A percentile compares a stretch with the other conserved stretches of the same genome.
These are phyloP conservation scores for Octomys mimax DNA, from an alignment of 2,797 vertebrate species.

Conservation along the genomic window DNA sequence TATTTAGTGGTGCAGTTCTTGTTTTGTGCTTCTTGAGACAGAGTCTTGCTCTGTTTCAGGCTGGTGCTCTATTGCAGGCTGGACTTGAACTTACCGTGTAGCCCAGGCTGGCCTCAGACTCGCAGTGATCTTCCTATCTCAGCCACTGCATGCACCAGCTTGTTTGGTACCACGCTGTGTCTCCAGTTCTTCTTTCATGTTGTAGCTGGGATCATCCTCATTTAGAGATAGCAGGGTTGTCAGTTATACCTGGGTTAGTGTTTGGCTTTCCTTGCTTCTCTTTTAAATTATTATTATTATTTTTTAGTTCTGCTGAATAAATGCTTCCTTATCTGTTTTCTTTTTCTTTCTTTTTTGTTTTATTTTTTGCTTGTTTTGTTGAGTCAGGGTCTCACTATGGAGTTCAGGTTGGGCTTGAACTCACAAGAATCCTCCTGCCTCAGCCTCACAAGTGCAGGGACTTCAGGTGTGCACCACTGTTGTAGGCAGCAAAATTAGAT, in stretches of 20 bases:
- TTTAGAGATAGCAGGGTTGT: neutral
- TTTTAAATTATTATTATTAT: too few species aligned
- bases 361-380: too few species aligned
- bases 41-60: neutral
- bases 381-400: too few species aligned
- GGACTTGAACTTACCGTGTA: too few species aligned
- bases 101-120: too few species aligned
- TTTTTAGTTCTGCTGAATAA: neutral
- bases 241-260: neutral
- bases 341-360: neutral
- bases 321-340: slow-evolving; percentile 25
- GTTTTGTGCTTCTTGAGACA: neutral
- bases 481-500: too few species aligned
- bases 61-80: too few species aligned
- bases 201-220: neutral
- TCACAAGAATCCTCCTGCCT: too few species aligned
- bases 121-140: neutral
- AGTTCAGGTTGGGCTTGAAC: too few species aligned
- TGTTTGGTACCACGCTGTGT: neutral
- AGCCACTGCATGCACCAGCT: neutral
- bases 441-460: too few species aligned
- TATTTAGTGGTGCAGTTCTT: neutral
- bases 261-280: neutral
- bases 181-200: neutral
- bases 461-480: too few species aligned